Evolutionary conservation across 2,113 vertebrate genomes (phyloP).

Genomic region (Castor canadensis): DNA sequence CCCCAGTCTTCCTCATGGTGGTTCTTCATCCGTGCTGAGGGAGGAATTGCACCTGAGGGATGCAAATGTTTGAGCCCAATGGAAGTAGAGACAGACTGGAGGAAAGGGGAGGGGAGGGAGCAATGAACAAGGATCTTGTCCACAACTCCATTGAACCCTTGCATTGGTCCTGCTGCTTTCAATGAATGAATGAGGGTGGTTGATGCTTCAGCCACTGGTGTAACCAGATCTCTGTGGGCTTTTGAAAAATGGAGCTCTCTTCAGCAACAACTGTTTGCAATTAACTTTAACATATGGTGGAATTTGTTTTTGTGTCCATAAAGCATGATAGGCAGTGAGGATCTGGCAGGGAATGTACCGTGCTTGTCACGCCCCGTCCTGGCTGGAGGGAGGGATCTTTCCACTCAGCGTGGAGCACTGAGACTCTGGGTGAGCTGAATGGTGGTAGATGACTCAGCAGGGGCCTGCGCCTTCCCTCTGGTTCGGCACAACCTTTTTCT

Average conservation of each 20-base stretch:
- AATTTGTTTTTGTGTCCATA: constrained; percentile 69
- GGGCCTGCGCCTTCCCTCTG: not conserved
- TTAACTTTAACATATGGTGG: constrained; percentile 76
- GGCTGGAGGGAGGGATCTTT: not conserved
- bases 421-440: not conserved
- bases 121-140: not conserved
- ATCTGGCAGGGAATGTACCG: constrained; percentile 66
- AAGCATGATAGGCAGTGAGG: constrained; percentile 63
- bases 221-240: constrained; percentile 68
- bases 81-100: not conserved
- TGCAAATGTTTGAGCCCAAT: not conserved
- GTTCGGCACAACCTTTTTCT: not conserved
- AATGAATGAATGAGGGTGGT: not conserved
- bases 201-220: constrained; percentile 30
- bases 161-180: not conserved
- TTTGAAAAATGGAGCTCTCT: constrained; percentile 73
- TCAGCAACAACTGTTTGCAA: constrained; percentile 80
- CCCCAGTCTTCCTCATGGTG: not conserved
- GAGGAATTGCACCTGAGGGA: not conserved
- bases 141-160: not conserved
- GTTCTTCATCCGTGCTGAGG: not conserved
- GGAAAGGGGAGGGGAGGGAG: not conserved
- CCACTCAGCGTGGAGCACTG: not conserved
- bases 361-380: constrained; percentile 35
- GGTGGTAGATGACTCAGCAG: not conserved